Percentiles rank a stretch among this genome's conserved stretches.
Evolutionary conservation across 2,888 invertebrate genomes (phyloP).

Genomic region (Sarcophaga rosellei): DNA sequence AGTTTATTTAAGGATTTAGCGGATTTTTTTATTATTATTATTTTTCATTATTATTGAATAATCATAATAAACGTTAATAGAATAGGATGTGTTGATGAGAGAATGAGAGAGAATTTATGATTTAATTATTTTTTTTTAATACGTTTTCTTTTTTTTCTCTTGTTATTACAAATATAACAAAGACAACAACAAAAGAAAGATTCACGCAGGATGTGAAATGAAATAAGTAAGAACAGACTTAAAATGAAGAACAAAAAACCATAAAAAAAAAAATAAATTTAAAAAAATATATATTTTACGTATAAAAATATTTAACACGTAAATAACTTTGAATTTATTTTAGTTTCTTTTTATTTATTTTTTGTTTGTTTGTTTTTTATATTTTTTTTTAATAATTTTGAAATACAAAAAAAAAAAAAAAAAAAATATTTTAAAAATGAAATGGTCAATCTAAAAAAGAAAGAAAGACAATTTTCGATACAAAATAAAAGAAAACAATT

Average conservation of each 20-base stretch:
- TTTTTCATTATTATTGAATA: constrained; percentile 66
- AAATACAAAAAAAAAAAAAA: constrained; percentile 48
- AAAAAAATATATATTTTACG: constrained; percentile 50
- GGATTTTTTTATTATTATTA: constrained; percentile 57
- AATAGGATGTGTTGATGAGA: constrained; percentile 65
- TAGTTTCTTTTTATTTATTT: constrained; percentile 5
- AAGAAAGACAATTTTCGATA: constrained; percentile 29
- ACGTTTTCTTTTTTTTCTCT: constrained; percentile 42
- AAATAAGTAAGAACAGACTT: constrained; percentile 26
- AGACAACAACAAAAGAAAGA: constrained; percentile 59
- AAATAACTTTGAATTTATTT: constrained; percentile 47
- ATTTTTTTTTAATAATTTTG: constrained; percentile 42
- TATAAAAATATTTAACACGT: constrained; percentile 60
- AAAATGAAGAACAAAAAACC: constrained; percentile 56
- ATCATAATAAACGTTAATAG: constrained; percentile 68
- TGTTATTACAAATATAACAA: constrained; percentile 63
- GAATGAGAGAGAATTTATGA: constrained; percentile 53
- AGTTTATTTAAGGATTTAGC: constrained; percentile 69
- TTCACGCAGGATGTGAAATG: constrained; percentile 40
- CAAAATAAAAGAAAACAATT: constrained; percentile 54
- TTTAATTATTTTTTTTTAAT: constrained; percentile 40
- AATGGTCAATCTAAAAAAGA: constrained; percentile 33
- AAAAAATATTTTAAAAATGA: constrained; percentile 31
- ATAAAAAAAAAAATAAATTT: constrained; percentile 22
- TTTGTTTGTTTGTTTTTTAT: constrained; percentile 18